Conservation (phyloP, 1,140 invertebrate genomes). For the Diabrotica virgifera region DNA sequence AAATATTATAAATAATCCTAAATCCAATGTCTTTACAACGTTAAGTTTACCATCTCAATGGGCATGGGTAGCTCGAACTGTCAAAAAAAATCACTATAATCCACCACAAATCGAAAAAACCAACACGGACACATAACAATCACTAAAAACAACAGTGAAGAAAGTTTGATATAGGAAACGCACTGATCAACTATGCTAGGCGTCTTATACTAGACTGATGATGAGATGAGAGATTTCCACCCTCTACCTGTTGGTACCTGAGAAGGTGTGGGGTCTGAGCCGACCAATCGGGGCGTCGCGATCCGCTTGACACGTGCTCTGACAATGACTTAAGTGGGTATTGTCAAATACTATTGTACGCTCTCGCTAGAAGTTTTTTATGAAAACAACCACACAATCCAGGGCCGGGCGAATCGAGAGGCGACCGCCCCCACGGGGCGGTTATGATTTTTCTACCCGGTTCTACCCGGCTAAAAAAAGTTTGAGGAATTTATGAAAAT, state of each 20-base stretch:
- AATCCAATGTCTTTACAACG: no score
- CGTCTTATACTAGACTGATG: slow-evolving; percentile 16
- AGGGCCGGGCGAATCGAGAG: not conserved
- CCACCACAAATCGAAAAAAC: slow-evolving; percentile 1
- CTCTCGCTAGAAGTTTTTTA: slow-evolving; percentile 10
- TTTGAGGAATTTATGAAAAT: no score
- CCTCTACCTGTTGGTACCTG: slow-evolving; percentile 17
- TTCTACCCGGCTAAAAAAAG: no score
- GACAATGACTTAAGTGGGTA: slow-evolving; percentile 17
- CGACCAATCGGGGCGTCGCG: slow-evolving; percentile 11
- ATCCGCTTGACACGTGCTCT: slow-evolving; percentile 20
- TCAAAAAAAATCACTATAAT: slow-evolving; percentile 8
- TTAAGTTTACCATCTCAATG: no score
- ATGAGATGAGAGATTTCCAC: slow-evolving; percentile 14
- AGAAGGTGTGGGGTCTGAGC: slow-evolving; percentile 16
- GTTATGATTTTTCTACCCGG: no score
- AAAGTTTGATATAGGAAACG: not conserved
- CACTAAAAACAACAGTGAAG: not conserved
- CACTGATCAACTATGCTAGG: not conserved
- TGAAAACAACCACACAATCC: slow-evolving; percentile 19
- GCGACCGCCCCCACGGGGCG: no score
- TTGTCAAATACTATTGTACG: slow-evolving; percentile 18
- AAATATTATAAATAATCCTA: no score
- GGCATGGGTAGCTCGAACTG: not conserved
- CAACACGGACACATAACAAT: slow-evolving; percentile 12